A percentile compares a stretch with the other conserved stretches of the same genome.
phyloP scores from a whole-genome alignment of 2,113 vertebrate genomes.

The Capreolus pygargus region DNA sequence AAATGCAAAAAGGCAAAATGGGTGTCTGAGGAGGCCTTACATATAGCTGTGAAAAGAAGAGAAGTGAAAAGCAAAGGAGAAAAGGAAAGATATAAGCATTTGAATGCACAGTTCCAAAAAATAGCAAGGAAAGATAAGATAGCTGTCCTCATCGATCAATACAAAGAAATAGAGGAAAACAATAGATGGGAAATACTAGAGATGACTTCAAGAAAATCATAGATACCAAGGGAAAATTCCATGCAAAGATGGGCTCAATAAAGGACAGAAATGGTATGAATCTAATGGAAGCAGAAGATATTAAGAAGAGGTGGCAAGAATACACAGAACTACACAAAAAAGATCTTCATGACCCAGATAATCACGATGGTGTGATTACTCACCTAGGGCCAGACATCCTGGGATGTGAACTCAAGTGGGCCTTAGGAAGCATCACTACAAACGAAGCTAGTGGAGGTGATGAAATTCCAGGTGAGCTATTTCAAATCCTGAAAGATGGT shows the following conservation, averaged over 20 bases:
- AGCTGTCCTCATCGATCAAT: neutral
- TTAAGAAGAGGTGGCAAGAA: neutral
- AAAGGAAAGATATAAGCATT: neutral
- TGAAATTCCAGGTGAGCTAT: neutral
- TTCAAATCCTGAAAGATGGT: neutral
- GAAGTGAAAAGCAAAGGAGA: neutral
- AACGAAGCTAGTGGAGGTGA: neutral
- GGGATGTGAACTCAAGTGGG: neutral
- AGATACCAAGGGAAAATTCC: neutral
- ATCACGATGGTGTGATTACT: neutral
- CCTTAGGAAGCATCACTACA: neutral
- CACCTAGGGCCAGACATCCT: neutral
- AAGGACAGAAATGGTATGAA: neutral
- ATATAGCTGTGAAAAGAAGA: neutral
- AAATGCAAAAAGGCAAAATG: neutral
- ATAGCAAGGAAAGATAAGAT: neutral
- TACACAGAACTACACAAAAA: neutral
- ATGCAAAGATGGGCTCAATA: neutral
- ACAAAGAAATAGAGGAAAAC: neutral
- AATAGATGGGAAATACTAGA: neutral
- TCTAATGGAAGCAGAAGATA: neutral
- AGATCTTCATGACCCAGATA: fast-evolving
- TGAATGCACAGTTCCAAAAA: neutral
- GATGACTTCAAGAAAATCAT: neutral
- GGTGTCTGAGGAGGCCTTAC: neutral